A percentile compares a stretch with the other conserved stretches of the same genome.
These are phyloP conservation scores for Acrocyrtus sp. DNA, from an alignment of 2,888 invertebrate genomes.

Conservation along the genomic window DNA sequence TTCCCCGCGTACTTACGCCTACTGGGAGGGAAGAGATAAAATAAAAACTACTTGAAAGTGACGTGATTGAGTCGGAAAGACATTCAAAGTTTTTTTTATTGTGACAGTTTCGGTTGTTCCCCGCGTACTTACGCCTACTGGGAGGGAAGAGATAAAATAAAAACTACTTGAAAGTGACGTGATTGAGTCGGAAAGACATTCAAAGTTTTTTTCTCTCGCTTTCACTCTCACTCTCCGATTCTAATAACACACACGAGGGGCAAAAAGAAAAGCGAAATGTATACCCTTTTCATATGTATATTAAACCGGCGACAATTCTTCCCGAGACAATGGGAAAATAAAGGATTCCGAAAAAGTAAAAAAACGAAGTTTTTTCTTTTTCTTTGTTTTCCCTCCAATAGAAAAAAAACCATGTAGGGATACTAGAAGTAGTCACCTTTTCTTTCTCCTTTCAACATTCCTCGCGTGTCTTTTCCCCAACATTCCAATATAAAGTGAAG, in stretches of 20 bases:
- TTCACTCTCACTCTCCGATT: not conserved
- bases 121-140: not conserved
- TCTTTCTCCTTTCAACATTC: conserved; percentile 1
- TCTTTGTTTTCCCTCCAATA: conserved; percentile 5
- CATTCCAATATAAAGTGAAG: not conserved
- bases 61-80: not conserved
- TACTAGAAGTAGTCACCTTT: not conserved
- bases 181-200: not conserved
- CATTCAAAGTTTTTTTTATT: no score
- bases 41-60: conserved; percentile 1
- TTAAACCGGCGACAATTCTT: not conserved
- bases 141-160: no score
- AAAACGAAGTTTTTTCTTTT: not conserved
- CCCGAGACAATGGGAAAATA: no score
- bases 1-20: not conserved
- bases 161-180: conserved; percentile 1
- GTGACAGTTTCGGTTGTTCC: not conserved
- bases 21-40: no score
- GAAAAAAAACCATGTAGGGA: not conserved
- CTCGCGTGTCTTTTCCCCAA: conserved; percentile 3
- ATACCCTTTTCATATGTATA: not conserved
- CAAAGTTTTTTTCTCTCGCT: not conserved
- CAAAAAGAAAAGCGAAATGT: not conserved
- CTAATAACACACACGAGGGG: not conserved
- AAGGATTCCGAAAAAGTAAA: no score